Base-by-base conservation (phyloP, 35 echinoderm and acorn worm species). In the Ophiothrix spiculata region DNA sequence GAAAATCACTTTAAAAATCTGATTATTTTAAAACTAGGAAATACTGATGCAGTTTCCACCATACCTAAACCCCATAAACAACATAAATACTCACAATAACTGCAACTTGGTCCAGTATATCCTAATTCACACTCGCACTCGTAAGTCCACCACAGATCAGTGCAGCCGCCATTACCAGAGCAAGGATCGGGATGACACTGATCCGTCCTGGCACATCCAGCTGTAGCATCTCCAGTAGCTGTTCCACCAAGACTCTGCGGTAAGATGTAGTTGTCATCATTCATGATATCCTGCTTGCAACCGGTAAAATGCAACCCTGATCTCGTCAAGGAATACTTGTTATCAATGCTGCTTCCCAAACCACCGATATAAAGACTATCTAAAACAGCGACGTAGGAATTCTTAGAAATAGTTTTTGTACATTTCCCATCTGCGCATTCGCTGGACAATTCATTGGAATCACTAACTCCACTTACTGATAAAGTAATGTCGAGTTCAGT, bases 251-350 rank as follows among this genome's bases (percentile, higher is more conserved):
- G 6, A 23, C 21, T 38, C 3, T 42, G 29, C 23, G 87, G 78
- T 35, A 85, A 23, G 1, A 93, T 21, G 37, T 38, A 38, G 17
- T 64, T 23, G 0, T 46, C 75, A 4, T 81, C 82, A 31, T 97
- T 90, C 28, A 31, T 19, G 21, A 99, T 85, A 42, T 98, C 95
- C 35, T 83, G 89, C 86, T 91, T 98, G 56, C 95, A 98, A 45
- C 95, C 95, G 25, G 85, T 85, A 80, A 40, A 90, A 41, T 28
- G 32, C 33, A 60, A 11, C 35, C 40, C 31, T 12, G 46, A 80
- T 40, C 56, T 35, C 16, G 42, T 79, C 39, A 63, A 36, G 31
- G 77, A 40, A 35, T 86, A 19, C 23, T 39, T 37, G 32, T 49
- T 40, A 33, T 0, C 12, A 25, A 13, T 1, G 35, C 32, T 37